Conservation (phyloP, 64 coral and sea anemone species). For the Catalaphyllia jardinei region DNA sequence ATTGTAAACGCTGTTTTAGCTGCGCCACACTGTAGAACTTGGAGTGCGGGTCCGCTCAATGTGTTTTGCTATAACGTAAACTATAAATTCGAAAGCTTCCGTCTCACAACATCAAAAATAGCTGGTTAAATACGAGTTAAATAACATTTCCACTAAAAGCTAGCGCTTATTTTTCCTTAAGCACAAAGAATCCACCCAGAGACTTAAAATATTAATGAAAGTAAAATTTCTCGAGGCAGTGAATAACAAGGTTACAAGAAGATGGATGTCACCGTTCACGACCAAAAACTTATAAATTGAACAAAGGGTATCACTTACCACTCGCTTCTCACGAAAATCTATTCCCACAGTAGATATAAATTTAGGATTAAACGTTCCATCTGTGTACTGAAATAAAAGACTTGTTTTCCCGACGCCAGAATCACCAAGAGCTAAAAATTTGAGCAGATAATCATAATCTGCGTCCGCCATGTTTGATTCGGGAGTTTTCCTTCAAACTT, state of each 20-base stretch:
- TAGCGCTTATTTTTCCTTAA: background rate
- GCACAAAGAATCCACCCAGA: slow-evolving; percentile 15
- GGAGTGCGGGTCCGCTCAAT: background rate
- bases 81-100: no score
- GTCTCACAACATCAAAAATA: background rate
- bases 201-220: slow-evolving; percentile 42
- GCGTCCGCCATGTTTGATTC: slow-evolving; percentile 86
- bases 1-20: background rate
- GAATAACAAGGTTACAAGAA: background rate
- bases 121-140: background rate
- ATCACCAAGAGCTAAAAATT: slow-evolving; percentile 96
- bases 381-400: slow-evolving; percentile 93
- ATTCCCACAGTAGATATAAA: slow-evolving; percentile 98
- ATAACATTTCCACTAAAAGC: slow-evolving; percentile 1
- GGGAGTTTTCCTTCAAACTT: slow-evolving; percentile 61
- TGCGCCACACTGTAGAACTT: background rate
- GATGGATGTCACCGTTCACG: background rate
- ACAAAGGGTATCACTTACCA: slow-evolving; percentile 72
- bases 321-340: slow-evolving; percentile 96
- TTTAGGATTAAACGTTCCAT: slow-evolving; percentile 89
- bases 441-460: slow-evolving; percentile 93
- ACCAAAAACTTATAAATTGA: background rate
- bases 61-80: background rate
- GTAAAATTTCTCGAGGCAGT: background rate
- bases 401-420: slow-evolving; percentile 98